Base-by-base conservation (phyloP, 2,888 invertebrate species). In the Vannuccia rotundouncinata region DNA sequence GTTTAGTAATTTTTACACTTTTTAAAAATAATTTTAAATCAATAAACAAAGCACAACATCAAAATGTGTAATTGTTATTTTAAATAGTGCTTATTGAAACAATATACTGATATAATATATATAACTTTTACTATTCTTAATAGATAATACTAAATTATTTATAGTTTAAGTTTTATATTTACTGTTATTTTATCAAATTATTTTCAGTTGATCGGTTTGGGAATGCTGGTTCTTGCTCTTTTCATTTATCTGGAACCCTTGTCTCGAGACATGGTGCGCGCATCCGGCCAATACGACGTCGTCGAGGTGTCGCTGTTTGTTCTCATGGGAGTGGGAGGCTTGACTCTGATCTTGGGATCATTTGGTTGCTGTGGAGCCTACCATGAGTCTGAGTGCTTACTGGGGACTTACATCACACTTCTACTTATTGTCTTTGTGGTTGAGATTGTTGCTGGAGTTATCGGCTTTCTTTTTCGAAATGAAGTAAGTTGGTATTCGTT, bases 301-400 rank as follows among this genome's bases (percentile, higher is more conserved):
- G 25, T 66, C 22, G 66, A 66, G 66, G 66, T 66, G 66, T 5
- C 66, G 2, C 66, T 66, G 2, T 66, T 66, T 66, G 22, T 66
- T 5, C 66, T 66, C 66, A 66, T 66, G 66, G 66, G 17, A n/a
- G 66, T 66, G 10, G 66, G 66, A 5, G 66, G 66, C 13, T 22
- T 66, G 2, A 66, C 66, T 22, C 66, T 66, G 22, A 66, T 66
- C 25, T 22, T 66, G 66, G 66, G 66, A 17, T 66, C 66, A 13
- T 66, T 66, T 66, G 66, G 66, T 27, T 66, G 66, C 66, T 66
- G 66, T 66, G 66, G 66, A 2, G 66, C 66, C 25, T 66, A 66
- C 25, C 66, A 66, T 22, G 66, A 66, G 66, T 66, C 66, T 22
- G 66, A 66, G 22, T 66, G 66, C 25, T 27, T 66, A 2, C 22